Evolutionary conservation across 2,888 invertebrate genomes (phyloP), one percentile per base, ranked within the genome.

Genomic region (Drosophila prostipennis): DNA sequence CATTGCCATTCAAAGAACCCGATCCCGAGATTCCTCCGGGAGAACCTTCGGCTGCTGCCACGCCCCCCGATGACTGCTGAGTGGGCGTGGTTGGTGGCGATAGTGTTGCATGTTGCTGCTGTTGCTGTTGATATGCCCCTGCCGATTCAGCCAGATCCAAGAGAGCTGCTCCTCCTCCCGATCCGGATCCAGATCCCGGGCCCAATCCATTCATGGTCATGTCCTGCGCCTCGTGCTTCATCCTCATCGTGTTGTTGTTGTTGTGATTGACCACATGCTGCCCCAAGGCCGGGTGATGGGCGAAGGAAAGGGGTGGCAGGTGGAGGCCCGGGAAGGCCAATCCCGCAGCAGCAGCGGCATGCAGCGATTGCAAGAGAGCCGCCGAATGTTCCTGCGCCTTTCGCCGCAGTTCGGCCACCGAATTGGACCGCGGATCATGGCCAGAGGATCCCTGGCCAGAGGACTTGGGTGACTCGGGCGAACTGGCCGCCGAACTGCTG

Each of bases 301-400:
- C 92, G 23, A 92, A 89, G 7, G 93, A 92, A 19, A 93, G 86
- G 48, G 92, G 91, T 74, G 93, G 91, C 90, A 93, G 87, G 86
- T 93, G 91, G 74, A 93, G 72, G 65, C 93, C 93, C 48, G 89
- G 93, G 90, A 83, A 93, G 65, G 80, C 93, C 82, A 89, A 89
- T 1, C 92, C 84, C 74, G 91, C 77, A 91, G 93, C 79, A 91
- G 94, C 91, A 91, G 92, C 89, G 91, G 92, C 79, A 80, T 96
- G 96, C 51, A 96, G 92, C 39, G 95, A 95, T 89, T 96, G 96
- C 55, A 96, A 92, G 26, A 97, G 92, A 0, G 98, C 98, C 1
- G 98, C 98, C 1, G 98, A 97, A 91, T 98, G 98, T 90, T 98
- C 98, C 91, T 98, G 97, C 1, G 98, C 98, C 91, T 98, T 98